Evolutionary conservation across 2,113 vertebrate species (phyloP), one percentile per base, ranked within the genome.

Genomic region (Mystacornis crossleyi): DNA sequence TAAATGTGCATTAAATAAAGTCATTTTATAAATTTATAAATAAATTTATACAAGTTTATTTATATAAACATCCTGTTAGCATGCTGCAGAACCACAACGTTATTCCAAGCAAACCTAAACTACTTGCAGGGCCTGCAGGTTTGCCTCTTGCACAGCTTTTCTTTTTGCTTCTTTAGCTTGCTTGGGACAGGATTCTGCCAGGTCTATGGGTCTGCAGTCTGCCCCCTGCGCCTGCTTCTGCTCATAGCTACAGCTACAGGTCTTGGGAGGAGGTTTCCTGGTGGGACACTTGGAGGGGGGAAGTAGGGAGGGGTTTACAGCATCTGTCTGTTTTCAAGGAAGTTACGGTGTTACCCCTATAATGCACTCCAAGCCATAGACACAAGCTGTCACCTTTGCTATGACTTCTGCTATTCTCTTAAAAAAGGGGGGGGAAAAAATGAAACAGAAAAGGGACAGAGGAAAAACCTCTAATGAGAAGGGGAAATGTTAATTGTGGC

Each of bases 401-500:
- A 58, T 69, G 62, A 88, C 81, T 89, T 85, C 50, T 72, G 54
- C 21, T 80, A 31, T 42, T 57, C 26, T 77, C 62, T 85, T 64
- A 6, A 74, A 67, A 45, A 58, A 4, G 2, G 6, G 6, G 10
- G 8, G 23, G 31, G 14, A 15, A 31, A 9, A 26, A 10, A 7
- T 23, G 6, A 45, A 64, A 31, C 3, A 12, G 6, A 51, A 36
- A 60, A 45, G 14, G 28, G 72, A 53, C 40, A 75, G 81, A 82
- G 42, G 17, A 13, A 80, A 82, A 93, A 51, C 29, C 18, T 75
- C 54, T 87, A 73, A 91, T 86, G 70, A 94, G 84, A 88, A 91
- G 38, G 50, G 25, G 58, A 57, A 87, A 84, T 85, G 87, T 93
- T 94, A 96, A 93, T 73, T 95, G 71, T 85, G 87, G 42, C 94